phyloP scores from a whole-genome alignment of 2,888 invertebrate genomes.

The Andricus quercusramuli region DNA sequence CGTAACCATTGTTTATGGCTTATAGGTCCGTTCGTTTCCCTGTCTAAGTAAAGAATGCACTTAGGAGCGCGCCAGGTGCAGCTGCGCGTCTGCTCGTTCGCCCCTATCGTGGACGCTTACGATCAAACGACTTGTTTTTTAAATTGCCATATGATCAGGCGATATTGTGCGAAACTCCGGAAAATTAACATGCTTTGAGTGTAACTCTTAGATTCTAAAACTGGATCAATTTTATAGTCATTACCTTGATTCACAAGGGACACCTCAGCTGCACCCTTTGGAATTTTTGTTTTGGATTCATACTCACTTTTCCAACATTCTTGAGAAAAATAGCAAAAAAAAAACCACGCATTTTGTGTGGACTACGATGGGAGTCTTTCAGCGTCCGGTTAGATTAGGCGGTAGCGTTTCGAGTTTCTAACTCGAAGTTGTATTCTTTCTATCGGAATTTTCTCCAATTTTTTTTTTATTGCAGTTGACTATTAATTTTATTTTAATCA shows the following conservation, averaged over 20 bases:
- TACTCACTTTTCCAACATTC: too few species aligned
- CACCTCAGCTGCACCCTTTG: too few species aligned
- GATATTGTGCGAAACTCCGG: slow-evolving; percentile 16
- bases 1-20: slow-evolving; percentile 73
- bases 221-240: not conserved
- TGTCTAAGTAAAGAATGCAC: slow-evolving; percentile 64
- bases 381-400: too few species aligned
- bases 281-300: too few species aligned
- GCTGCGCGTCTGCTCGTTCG: slow-evolving; percentile 38
- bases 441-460: too few species aligned
- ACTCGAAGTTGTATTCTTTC: too few species aligned
- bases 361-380: too few species aligned
- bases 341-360: too few species aligned
- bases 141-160: slow-evolving; percentile 21
- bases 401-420: too few species aligned
- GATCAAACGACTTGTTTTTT: slow-evolving; percentile 37
- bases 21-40: slow-evolving; percentile 61
- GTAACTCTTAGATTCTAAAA: not conserved
- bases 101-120: not conserved
- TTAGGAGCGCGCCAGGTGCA: slow-evolving; percentile 54
- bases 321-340: too few species aligned
- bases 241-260: not conserved
- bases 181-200: not conserved
- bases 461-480: too few species aligned
- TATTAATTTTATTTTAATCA: too few species aligned